phyloP scores from a whole-genome alignment of 2,797 vertebrate species.

The Coilia nasus region DNA sequence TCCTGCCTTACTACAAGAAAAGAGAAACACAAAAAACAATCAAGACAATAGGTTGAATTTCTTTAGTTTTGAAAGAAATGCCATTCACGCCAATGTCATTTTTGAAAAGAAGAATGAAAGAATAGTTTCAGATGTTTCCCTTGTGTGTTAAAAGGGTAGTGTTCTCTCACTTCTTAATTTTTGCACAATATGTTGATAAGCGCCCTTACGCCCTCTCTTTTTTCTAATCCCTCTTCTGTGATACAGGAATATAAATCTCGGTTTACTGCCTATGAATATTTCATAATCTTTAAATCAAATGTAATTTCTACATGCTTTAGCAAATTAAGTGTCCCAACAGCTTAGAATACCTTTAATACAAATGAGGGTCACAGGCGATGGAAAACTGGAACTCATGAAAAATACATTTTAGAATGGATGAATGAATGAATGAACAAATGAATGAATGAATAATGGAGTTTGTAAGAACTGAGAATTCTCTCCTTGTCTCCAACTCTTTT shows the following conservation, averaged over 20 bases:
- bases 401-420: not conserved
- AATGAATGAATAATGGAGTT: not conserved
- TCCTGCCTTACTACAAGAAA: not conserved
- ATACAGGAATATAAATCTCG: slow-evolving; percentile 29
- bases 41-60: not conserved
- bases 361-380: not conserved
- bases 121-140: not conserved
- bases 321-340: slow-evolving; percentile 2
- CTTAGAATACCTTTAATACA: slow-evolving; percentile 11
- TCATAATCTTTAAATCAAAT: slow-evolving; percentile 32
- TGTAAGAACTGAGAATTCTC: not conserved
- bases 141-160: not conserved
- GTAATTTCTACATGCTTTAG: slow-evolving; percentile 36
- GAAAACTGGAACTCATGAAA: not conserved
- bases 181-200: not conserved
- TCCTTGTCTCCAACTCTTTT: not conserved
- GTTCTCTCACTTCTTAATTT: not conserved
- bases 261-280: slow-evolving; percentile 38
- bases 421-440: no score
- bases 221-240: slow-evolving; percentile 26
- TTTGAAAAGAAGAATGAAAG: not conserved
- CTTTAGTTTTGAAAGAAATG: not conserved
- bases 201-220: slow-evolving; percentile 11
- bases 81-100: not conserved
- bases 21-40: not conserved